phyloP scores from a whole-genome alignment of 2,113 vertebrate species.

The Entosphenus tridentatus region DNA sequence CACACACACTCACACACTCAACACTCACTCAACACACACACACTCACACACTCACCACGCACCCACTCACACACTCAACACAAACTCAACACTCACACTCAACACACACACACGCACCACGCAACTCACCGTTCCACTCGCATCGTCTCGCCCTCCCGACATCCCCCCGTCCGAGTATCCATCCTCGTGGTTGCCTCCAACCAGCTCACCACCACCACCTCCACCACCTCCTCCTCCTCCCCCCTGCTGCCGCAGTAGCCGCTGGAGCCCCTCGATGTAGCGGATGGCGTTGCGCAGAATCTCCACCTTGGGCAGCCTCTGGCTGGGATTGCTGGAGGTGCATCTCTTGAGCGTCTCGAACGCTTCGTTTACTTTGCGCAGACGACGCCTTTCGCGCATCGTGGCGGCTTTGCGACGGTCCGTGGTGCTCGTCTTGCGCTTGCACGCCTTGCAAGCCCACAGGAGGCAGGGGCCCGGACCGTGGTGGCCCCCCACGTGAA shows the following conservation, averaged over 20 bases:
- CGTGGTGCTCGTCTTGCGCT: slow-evolving; percentile 77
- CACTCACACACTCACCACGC: no score
- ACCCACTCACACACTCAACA: no score
- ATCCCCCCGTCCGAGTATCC: no score
- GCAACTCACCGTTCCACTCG: no score
- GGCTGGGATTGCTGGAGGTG: slow-evolving; percentile 77
- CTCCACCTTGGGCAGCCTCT: slow-evolving; percentile 88
- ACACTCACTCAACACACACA: no score
- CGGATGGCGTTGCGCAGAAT: slow-evolving; percentile 93
- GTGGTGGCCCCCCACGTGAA: slow-evolving; percentile 48
- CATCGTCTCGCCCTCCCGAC: no score
- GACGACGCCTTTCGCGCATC: slow-evolving; percentile 65
- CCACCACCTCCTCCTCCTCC: not conserved
- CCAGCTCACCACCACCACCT: not conserved
- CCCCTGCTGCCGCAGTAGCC: slow-evolving; percentile 55
- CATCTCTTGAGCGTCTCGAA: slow-evolving; percentile 90
- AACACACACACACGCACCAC: no score
- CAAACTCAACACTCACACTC: no score
- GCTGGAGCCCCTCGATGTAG: slow-evolving; percentile 85
- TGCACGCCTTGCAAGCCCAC: slow-evolving; percentile 96
- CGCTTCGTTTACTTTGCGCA: slow-evolving; percentile 87
- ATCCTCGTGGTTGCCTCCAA: no score
- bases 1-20: no score
- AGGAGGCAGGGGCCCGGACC: slow-evolving; percentile 79
- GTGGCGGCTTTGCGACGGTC: slow-evolving; percentile 84